A percentile compares a stretch with the other conserved stretches of the same genome.
Evolutionary conservation across 2,797 vertebrate species (phyloP).

Genomic region (Syndactyla subalaris): DNA sequence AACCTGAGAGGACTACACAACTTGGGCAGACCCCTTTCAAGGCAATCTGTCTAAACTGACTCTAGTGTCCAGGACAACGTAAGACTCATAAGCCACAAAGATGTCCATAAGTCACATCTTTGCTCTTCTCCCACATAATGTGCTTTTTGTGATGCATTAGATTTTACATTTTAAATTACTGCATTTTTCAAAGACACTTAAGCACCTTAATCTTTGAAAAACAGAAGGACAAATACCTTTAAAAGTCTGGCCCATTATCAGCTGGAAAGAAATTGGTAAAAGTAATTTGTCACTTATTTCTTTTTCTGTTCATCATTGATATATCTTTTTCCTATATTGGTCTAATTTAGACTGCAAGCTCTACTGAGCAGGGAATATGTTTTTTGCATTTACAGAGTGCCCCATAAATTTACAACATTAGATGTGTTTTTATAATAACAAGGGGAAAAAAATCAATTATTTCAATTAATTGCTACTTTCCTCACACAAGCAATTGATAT

Average conservation of each 20-base stretch:
- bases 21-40: neutral
- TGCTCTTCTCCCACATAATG: neutral
- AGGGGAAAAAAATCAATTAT: neutral
- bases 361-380: neutral
- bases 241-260: neutral
- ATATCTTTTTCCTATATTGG: neutral
- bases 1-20: neutral
- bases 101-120: neutral
- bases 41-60: neutral
- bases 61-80: neutral
- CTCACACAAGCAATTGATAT: neutral
- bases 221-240: neutral
- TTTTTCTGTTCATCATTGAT: neutral
- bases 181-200: neutral
- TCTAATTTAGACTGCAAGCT: slow-evolving; percentile 1
- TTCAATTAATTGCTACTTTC: neutral
- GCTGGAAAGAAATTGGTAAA: neutral
- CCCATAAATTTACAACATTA: neutral
- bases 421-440: neutral
- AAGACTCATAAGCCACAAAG: neutral
- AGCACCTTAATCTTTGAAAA: neutral
- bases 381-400: slow-evolving; percentile 1
- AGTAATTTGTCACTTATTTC: neutral
- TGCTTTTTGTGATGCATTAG: neutral
- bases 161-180: neutral